phyloP scores from a whole-genome alignment of 2,113 vertebrate species.

The Cyphomyrus discorhynchus region DNA sequence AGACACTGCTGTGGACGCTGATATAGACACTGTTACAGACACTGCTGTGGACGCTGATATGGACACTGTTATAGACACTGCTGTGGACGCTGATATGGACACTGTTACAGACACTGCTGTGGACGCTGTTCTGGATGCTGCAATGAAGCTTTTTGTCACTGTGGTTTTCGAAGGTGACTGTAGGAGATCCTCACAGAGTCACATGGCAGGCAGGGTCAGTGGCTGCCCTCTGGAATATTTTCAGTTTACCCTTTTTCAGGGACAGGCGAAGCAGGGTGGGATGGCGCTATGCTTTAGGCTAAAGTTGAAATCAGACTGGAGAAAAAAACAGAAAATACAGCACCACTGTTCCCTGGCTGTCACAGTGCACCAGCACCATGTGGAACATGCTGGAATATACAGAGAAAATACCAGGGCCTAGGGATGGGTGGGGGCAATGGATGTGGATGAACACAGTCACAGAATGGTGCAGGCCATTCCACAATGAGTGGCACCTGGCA shows the following conservation, averaged over 20 bases:
- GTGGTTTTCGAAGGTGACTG: not conserved
- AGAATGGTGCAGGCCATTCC: too few relatives aligned
- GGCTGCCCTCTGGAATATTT: not conserved
- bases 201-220: not conserved
- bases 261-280: not conserved
- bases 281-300: not conserved
- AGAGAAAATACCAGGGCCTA: not conserved
- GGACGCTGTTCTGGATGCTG: not conserved
- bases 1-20: not conserved
- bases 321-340: not conserved
- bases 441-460: not conserved
- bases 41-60: not conserved
- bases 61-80: too few relatives aligned
- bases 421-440: not conserved
- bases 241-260: not conserved
- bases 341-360: not conserved
- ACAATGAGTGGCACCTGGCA: not conserved
- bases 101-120: not conserved
- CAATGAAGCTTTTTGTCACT: not conserved
- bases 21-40: not conserved
- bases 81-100: not conserved
- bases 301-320: not conserved
- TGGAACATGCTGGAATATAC: not conserved
- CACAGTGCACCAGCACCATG: not conserved
- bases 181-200: not conserved